A percentile compares a stretch with the other conserved stretches of the same genome.
phyloP scores from a whole-genome alignment of 2,113 vertebrate genomes.

The Phalacrocorax aristotelis region DNA sequence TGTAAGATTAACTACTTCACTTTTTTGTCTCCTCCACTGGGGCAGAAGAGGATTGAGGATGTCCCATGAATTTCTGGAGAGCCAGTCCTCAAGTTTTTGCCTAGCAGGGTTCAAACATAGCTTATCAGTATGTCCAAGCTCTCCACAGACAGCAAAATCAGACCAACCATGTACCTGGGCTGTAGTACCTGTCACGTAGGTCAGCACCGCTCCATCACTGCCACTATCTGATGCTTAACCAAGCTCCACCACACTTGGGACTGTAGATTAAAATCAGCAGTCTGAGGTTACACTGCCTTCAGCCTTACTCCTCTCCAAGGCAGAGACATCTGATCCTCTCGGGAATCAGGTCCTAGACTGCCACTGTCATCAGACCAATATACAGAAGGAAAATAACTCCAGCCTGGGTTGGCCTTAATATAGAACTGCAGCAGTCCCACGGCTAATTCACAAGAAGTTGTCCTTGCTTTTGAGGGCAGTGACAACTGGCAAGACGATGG shows the following conservation, averaged over 20 bases:
- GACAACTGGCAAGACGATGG: background rate
- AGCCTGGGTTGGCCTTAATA: background rate
- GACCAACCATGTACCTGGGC: background rate
- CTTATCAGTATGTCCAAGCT: background rate
- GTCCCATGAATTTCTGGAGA: background rate
- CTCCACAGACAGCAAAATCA: background rate
- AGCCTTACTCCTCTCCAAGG: background rate
- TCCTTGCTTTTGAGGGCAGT: background rate
- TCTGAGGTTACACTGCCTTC: background rate
- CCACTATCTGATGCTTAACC: background rate
- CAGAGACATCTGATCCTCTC: background rate
- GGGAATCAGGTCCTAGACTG: background rate
- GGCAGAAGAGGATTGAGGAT: background rate
- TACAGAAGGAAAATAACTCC: background rate
- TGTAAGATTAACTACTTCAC: background rate
- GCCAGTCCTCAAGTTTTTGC: background rate
- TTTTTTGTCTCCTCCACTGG: background rate
- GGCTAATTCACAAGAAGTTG: background rate
- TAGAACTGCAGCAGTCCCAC: background rate
- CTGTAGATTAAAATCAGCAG: background rate
- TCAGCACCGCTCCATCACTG: background rate
- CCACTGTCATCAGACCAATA: background rate
- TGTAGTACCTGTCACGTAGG: background rate
- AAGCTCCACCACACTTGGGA: background rate
- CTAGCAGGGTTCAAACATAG: background rate